Evolutionary conservation across 2,113 vertebrate genomes (phyloP).

Genomic region (Arvicanthis niloticus): DNA sequence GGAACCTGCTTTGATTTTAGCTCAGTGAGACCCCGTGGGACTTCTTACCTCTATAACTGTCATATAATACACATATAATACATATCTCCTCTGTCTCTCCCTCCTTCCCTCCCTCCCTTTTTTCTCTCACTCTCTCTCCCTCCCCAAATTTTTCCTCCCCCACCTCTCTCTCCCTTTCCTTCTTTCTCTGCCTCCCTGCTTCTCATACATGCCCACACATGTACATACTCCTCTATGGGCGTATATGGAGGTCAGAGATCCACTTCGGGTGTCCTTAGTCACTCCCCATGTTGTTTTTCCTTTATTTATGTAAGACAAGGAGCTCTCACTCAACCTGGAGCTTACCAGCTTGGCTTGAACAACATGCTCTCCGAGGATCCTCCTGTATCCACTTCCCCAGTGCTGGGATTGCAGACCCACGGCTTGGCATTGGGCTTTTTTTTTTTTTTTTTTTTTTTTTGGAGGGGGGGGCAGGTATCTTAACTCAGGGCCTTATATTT

Average conservation of each 20-base stretch:
- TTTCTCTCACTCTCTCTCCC: too few relatives aligned
- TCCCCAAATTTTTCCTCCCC: fast-evolving
- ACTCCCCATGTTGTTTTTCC: neutral
- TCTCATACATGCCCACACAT: neutral
- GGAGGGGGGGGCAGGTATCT: too few relatives aligned
- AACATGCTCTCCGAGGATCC: neutral
- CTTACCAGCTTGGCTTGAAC: neutral
- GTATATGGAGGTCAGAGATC: neutral
- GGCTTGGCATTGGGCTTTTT: neutral
- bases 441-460: too few relatives aligned
- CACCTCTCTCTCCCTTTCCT: neutral
- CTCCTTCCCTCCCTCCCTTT: neutral
- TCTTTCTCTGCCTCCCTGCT: neutral
- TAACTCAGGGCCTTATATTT: neutral
- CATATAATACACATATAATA: too few relatives aligned
- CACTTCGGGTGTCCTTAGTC: neutral
- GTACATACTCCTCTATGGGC: neutral
- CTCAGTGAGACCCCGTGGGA: neutral
- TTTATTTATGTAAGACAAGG: neutral
- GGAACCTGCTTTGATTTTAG: neutral
- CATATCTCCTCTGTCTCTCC: too few relatives aligned
- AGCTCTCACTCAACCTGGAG: neutral
- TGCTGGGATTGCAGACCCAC: neutral
- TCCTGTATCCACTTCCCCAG: neutral
- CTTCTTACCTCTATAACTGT: neutral